Base-by-base conservation (phyloP, 2,113 vertebrate genomes). In the Sander lucioperca region DNA sequence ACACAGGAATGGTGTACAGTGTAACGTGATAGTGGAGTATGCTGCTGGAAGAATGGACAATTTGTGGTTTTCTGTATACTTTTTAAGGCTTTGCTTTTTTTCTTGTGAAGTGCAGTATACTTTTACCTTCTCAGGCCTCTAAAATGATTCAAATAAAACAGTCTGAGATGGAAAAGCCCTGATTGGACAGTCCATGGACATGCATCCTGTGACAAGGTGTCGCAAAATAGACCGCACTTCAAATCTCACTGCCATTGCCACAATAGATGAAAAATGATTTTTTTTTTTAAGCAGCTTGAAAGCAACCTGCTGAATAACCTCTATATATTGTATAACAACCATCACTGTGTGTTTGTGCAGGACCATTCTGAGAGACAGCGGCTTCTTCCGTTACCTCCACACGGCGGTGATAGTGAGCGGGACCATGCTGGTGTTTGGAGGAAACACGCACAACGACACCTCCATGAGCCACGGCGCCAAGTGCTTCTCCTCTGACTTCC, bases 361-460 rank as follows among this genome's bases (percentile, higher is more conserved):
- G 98, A 97, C 94, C 4, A 96, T 99, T 77, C 95, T 99, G 65
- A 97, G 96, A 87, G 97, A 99, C 94, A 97, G 98, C 54, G 94
- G 95, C 11, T 99, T 97, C 85, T 99, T 97, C 91, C 97, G 98
- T 5, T 99, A 99, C 90, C 92, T 99, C 91, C 98, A 99, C 95
- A 96, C 97, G 0, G 97, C 98, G 0, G 96, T 97, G 90, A 96
- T 99, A 0, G 87, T 96, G 84, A 97, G 96, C 14, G 97, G 98
- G 6, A 95, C 96, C 74, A 98, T 99, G 96, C 92, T 99, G 93
- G 97, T 99, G 75, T 99, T 99, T 33, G 98, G 97, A 27, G 98
- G 98, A 4, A 99, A 99, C 94, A 99, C 98, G 0, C 98, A 99
- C 96, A 99, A 99, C 0, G 98, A 99, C 94, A 99, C 98, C 0